These are phyloP conservation scores for Sebastes minor DNA, from an alignment of 2,797 vertebrate species.

Conservation along the genomic window DNA sequence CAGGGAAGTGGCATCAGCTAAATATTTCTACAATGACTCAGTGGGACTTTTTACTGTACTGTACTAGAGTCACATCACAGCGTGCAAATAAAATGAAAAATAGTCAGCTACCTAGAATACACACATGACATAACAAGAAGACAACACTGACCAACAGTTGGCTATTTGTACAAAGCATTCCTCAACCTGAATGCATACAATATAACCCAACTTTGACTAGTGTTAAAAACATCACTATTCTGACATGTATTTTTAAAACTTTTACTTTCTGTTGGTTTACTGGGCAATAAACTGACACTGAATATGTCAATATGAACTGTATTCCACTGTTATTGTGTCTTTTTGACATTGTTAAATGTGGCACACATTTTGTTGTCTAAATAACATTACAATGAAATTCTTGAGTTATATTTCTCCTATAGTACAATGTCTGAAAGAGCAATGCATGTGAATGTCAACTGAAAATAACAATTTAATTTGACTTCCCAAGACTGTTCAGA, in stretches of 20 bases:
- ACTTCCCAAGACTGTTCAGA: neutral
- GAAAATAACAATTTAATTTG: neutral
- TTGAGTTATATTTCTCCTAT: neutral
- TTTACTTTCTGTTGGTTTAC: neutral
- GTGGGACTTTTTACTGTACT: neutral
- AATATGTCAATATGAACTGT: neutral
- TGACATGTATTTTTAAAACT: neutral
- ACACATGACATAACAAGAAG: neutral
- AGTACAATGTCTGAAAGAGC: neutral
- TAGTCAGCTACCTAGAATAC: neutral
- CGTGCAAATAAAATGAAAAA: neutral
- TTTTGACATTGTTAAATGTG: neutral
- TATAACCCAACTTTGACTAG: neutral
- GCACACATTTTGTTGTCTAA: neutral
- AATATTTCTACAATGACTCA: neutral
- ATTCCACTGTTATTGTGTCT: neutral
- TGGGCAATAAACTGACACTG: neutral
- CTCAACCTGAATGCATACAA: neutral
- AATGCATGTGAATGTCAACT: neutral
- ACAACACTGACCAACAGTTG: neutral
- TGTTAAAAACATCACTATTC: neutral
- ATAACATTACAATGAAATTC: neutral
- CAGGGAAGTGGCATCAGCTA: neutral
- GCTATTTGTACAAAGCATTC: neutral
- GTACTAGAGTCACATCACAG: neutral